phyloP scores from a whole-genome alignment of 2,888 invertebrate genomes.

The Drosophila phalerata region DNA sequence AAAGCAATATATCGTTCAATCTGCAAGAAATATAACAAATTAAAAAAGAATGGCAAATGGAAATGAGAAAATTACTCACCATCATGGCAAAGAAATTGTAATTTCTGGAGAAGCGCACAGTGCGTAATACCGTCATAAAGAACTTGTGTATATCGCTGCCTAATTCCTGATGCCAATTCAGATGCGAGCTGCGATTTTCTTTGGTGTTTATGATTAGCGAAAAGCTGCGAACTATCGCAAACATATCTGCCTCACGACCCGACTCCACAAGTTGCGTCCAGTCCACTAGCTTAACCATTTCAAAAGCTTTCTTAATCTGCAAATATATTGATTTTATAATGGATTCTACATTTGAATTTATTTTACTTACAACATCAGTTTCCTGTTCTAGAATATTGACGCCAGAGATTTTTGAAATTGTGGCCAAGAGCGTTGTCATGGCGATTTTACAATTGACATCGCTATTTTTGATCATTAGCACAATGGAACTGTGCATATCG shows the following conservation, averaged over 20 bases:
- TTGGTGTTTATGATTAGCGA: conserved; percentile 48
- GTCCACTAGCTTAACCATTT: conserved; percentile 48
- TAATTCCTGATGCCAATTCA: conserved; percentile 32
- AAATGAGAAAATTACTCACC: conserved; percentile 32
- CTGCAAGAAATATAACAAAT: conserved; percentile 11
- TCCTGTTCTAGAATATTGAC: not conserved
- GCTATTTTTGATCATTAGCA: conserved; percentile 28
- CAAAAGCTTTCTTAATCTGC: conserved; percentile 47
- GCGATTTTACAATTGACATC: conserved; percentile 23
- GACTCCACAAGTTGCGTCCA: conserved; percentile 44
- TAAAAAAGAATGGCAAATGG: not conserved
- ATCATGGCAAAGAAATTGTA: conserved; percentile 45
- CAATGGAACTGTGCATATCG: conserved; percentile 36
- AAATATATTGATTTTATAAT: not conserved
- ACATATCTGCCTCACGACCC: conserved; percentile 37
- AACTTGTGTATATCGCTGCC: conserved; percentile 37
- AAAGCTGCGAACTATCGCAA: conserved; percentile 49
- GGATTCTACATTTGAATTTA: not conserved
- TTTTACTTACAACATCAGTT: conserved; percentile 24
- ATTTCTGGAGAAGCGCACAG: conserved; percentile 14
- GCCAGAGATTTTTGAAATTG: conserved; percentile 33
- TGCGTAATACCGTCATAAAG: conserved; percentile 43
- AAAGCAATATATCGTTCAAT: conserved; percentile 63
- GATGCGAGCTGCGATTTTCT: conserved; percentile 28
- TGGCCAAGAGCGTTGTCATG: conserved; percentile 48